Evolutionary conservation across 2,888 invertebrate genomes (phyloP).

Genomic region (Achlya flavicornis): DNA sequence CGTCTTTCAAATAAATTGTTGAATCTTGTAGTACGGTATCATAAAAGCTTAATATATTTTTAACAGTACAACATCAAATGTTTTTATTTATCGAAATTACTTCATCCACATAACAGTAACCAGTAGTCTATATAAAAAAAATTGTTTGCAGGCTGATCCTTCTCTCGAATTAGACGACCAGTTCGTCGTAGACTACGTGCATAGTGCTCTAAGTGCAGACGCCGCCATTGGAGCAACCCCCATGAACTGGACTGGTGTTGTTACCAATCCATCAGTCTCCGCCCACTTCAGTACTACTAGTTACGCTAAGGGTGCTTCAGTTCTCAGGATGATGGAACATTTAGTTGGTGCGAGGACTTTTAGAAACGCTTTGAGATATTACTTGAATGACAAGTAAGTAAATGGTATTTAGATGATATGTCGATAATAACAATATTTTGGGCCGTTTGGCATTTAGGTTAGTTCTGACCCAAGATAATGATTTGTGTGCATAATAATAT

Average conservation of each 20-base stretch:
- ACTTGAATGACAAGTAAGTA: conserved; percentile 83
- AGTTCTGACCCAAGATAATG: no score
- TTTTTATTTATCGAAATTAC: no score
- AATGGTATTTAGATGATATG: not conserved
- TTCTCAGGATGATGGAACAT: conserved; percentile 87
- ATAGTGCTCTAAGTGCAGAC: conserved; percentile 85
- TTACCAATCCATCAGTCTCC: conserved; percentile 76
- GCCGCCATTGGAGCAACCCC: conserved; percentile 67
- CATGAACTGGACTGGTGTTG: conserved; percentile 82
- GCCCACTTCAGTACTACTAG: conserved; percentile 87
- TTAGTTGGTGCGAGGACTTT: conserved; percentile 83
- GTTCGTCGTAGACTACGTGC: conserved; percentile 88
- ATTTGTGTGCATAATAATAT: no score
- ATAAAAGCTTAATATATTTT: no score
- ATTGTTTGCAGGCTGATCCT: conserved; percentile 58
- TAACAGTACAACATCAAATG: no score
- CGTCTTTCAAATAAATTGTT: no score
- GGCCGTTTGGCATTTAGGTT: no score
- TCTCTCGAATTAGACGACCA: conserved; percentile 77
- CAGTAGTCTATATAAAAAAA: no score
- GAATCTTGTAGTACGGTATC: no score
- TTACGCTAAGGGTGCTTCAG: conserved; percentile 87
- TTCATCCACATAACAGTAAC: no score
- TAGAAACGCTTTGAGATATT: conserved; percentile 80
- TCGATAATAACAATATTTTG: no score